Percentiles rank a stretch among this genome's conserved stretches.
These are phyloP conservation scores for Cheilosia soror DNA, from an alignment of 2,888 invertebrate genomes.

Conservation along the genomic window DNA sequence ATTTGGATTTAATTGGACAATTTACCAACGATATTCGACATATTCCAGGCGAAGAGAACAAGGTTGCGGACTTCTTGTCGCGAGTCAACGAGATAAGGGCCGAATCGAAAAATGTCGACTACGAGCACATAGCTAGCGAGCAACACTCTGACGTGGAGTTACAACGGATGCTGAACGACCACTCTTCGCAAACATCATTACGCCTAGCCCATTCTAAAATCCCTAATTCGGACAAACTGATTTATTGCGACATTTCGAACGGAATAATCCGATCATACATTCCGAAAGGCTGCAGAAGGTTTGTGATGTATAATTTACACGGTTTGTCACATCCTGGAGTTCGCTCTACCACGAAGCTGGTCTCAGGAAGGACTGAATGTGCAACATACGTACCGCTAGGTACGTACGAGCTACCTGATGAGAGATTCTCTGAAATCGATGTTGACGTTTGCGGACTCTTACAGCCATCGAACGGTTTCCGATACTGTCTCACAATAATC, in stretches of 20 bases:
- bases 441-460: background rate
- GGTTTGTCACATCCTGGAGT: background rate
- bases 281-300: background rate
- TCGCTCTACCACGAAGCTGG: background rate
- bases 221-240: background rate
- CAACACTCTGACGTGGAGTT: background rate
- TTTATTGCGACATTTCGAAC: conserved; percentile 5
- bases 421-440: background rate
- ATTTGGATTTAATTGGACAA: background rate
- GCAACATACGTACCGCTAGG: background rate
- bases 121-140: no score
- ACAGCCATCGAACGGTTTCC: background rate
- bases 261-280: conserved; percentile 1
- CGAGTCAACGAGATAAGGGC: background rate
- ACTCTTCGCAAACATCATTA: background rate
- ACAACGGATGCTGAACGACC: background rate
- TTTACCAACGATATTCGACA: background rate
- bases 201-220: background rate
- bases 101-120: no score
- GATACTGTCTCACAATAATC: conserved; percentile 9
- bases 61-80: conserved; percentile 4
- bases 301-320: background rate
- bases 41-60: background rate
- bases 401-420: background rate
- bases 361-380: conserved; percentile 6